A percentile compares a stretch with the other conserved stretches of the same genome.
Evolutionary conservation across 1,140 invertebrate species (phyloP).

Genomic region (Hycleus cichorii): DNA sequence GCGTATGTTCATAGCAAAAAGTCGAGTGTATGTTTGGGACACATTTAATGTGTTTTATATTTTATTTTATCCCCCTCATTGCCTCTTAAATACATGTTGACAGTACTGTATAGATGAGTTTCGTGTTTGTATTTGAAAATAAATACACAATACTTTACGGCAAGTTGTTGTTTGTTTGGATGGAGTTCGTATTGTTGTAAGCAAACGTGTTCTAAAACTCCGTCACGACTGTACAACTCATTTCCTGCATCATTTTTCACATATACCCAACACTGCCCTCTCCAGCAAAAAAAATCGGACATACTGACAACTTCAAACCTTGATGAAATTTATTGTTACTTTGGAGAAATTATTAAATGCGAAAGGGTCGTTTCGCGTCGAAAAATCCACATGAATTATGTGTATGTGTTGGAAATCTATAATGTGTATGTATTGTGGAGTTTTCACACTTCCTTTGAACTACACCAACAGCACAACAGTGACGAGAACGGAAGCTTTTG

Average conservation of each 20-base stretch:
- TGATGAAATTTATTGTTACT: slow-evolving; percentile 8
- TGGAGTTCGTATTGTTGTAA: too few species aligned
- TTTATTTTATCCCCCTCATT: too few species aligned
- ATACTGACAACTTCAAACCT: slow-evolving; percentile 13
- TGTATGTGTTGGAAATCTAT: slow-evolving; percentile 10
- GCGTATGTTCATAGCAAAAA: too few species aligned
- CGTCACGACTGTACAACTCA: too few species aligned
- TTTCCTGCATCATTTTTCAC: slow-evolving; percentile 8
- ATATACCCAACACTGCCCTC: background rate
- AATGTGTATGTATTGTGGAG: background rate
- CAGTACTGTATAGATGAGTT: too few species aligned
- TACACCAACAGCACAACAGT: background rate
- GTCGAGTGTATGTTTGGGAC: too few species aligned
- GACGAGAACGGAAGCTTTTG: background rate
- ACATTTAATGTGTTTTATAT: too few species aligned
- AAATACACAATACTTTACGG: too few species aligned
- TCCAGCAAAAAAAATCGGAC: background rate
- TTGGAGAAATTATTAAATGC: slow-evolving; percentile 10
- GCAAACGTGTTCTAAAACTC: too few species aligned
- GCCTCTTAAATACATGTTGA: too few species aligned
- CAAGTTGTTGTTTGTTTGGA: too few species aligned
- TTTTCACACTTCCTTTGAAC: slow-evolving; percentile 14
- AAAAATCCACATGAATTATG: slow-evolving; percentile 7
- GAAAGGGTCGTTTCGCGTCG: slow-evolving; percentile 1
- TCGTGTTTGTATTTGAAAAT: too few species aligned